Evolutionary conservation across 2,113 vertebrate species (phyloP), one percentile per base, ranked within the genome.

Genomic region (Mastomys natalensis): DNA sequence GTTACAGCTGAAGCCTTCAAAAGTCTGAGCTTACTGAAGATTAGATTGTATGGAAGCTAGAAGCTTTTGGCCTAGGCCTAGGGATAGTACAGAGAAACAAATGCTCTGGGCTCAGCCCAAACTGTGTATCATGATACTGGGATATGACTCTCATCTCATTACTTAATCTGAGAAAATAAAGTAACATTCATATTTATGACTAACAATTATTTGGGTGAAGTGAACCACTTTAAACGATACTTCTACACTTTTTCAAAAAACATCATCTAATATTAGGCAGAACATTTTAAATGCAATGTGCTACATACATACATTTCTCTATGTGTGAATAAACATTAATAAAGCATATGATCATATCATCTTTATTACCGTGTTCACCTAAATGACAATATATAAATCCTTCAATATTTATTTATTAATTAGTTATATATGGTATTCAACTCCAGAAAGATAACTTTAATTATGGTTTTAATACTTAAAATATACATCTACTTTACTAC

Each of bases 131-230:
- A 66, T 66, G 31, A 66, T 31, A 31, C 26, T 29, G 10, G 62
- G 26, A 29, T 66, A 66, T 66, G 62, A 66, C 26, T 66, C 62
- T 66, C 26, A 66, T 66, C 26, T 66, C 26, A 66, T 29, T 66
- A 31, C 62, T 66, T 29, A 66, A 29, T 66, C 26, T 29, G 62
- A 66, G 9, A 10, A 64, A 64, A 64, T 64, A 64, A 64, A 64
- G 62, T 29, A 26, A 29, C 26, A 64, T 66, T 66, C 26, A 66
- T 31, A 66, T 66, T 66, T 66, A 66, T 66, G 62, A 66, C 12
- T 0, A 93, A 12, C 24, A 94, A 91, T 91, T 94, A 70, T 76
- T 94, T 95, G 73, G 40, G 88, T 76, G 21, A 91, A 37, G 68
- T 43, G 26, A 92, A 93, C 6, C 19, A 87, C 86, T 81, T 87